These are phyloP conservation scores for Hipparchia semele DNA, from an alignment of 2,888 invertebrate genomes.

Conservation along the genomic window DNA sequence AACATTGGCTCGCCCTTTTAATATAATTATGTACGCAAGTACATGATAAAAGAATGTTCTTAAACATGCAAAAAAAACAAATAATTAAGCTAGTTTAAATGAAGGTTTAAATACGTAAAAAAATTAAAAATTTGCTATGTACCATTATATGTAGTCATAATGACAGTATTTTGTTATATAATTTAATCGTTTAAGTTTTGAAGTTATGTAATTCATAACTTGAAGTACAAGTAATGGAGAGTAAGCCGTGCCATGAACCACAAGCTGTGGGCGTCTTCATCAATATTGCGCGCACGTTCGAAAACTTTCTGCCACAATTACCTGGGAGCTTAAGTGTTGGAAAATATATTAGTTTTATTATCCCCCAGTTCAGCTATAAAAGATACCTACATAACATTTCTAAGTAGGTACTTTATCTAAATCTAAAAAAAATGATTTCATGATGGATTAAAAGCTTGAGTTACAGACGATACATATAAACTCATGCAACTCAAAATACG, in stretches of 20 bases:
- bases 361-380: neutral
- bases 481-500: no score
- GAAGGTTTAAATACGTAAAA: no score
- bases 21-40: no score
- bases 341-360: conserved; percentile 74
- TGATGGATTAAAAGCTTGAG: neutral
- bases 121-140: no score
- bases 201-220: neutral
- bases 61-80: no score
- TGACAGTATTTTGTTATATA: neutral
- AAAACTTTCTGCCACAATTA: conserved; percentile 83
- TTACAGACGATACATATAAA: neutral
- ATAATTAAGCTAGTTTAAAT: no score
- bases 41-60: no score
- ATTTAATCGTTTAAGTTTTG: neutral
- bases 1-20: no score
- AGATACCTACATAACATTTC: neutral
- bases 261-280: conserved; percentile 55
- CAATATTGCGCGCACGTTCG: conserved; percentile 77
- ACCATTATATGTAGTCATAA: neutral
- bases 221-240: conserved; percentile 12
- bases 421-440: neutral
- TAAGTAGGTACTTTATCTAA: neutral
- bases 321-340: conserved; percentile 82
- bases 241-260: conserved; percentile 36